Conservation (phyloP, 2,888 invertebrate genomes). For the Incurvaria masculella region DNA sequence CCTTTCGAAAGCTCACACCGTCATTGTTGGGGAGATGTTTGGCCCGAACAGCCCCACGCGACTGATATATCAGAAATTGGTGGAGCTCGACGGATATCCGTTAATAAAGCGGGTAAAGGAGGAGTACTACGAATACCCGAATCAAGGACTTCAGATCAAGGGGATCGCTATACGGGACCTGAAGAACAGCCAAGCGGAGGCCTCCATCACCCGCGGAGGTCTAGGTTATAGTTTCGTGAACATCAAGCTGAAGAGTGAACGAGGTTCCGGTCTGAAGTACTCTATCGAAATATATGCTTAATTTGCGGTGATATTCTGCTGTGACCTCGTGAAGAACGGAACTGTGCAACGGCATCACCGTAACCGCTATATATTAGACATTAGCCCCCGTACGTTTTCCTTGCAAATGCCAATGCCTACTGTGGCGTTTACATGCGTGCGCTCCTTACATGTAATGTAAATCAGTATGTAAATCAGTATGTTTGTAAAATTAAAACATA, state of each 20-base stretch:
- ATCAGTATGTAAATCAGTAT: too few species aligned
- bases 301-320: slow-evolving; percentile 10
- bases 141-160: slow-evolving; percentile 35
- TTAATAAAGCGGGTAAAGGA: slow-evolving; percentile 31
- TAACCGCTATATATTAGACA: too few species aligned
- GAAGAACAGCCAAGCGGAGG: slow-evolving; percentile 36
- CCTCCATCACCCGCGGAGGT: slow-evolving; percentile 40
- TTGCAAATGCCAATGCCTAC: too few species aligned
- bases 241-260: slow-evolving; percentile 42
- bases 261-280: slow-evolving; percentile 37
- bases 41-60: slow-evolving; percentile 28
- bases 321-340: too few species aligned
- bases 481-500: too few species aligned
- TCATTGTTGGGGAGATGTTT: slow-evolving; percentile 33
- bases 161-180: slow-evolving; percentile 43
- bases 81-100: slow-evolving; percentile 26
- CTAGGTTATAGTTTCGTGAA: slow-evolving; percentile 36
- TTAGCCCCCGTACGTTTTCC: too few species aligned
- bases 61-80: slow-evolving; percentile 28
- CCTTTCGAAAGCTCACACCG: slow-evolving; percentile 25
- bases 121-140: slow-evolving; percentile 29
- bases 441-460: too few species aligned
- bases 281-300: slow-evolving; percentile 41
- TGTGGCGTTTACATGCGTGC: too few species aligned
- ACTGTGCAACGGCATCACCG: too few species aligned